phyloP scores from a whole-genome alignment of 2,888 invertebrate species.

The Callosobruchus maculatus region DNA sequence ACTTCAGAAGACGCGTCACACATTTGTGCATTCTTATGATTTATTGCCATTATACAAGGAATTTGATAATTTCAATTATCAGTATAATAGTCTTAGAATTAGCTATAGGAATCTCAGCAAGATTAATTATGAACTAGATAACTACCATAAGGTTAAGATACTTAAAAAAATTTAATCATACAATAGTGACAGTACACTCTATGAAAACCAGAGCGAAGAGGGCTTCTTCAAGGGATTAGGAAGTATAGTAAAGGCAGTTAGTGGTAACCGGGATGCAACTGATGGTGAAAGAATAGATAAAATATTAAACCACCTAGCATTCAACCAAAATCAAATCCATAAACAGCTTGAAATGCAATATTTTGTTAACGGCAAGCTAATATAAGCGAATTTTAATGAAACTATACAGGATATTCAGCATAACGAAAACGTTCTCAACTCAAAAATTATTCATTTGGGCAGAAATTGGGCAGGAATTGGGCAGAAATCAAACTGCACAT shows the following conservation, averaged over 20 bases:
- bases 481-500: not conserved
- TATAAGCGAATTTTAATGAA: conserved; percentile 11
- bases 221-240: not conserved
- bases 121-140: not conserved
- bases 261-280: conserved; percentile 7
- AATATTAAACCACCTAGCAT: conserved; percentile 4
- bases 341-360: not conserved
- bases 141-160: not conserved
- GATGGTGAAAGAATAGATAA: conserved; percentile 6
- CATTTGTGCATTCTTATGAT: not conserved
- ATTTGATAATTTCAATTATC: not conserved
- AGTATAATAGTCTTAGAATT: not conserved
- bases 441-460: not conserved
- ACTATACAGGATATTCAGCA: conserved; percentile 7
- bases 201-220: not conserved
- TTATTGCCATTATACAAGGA: not conserved
- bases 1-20: not conserved
- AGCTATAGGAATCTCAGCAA: not conserved
- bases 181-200: not conserved
- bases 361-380: not conserved
- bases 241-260: conserved; percentile 3
- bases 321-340: conserved; percentile 3
- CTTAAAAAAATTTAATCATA: conserved; percentile 1
- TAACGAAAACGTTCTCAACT: conserved; percentile 6
- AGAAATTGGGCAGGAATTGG: too few species aligned